Evolutionary conservation across 1,140 invertebrate species (phyloP), one percentile per base, ranked within the genome.

Genomic region (Chrysomallon squamiferum): DNA sequence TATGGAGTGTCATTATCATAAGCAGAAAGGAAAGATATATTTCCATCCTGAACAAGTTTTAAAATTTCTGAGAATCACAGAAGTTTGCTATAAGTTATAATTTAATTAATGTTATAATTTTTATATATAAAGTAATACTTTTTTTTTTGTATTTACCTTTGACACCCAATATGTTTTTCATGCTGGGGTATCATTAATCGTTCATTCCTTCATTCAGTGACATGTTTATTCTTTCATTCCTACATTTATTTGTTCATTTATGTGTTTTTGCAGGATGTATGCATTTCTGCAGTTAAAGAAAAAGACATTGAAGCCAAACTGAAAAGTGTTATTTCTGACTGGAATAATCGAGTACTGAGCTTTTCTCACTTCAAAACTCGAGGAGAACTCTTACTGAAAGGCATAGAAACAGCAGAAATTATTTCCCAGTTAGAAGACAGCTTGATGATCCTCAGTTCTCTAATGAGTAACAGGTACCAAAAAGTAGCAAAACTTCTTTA

Each of bases 271-370:
- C 35, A 82, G 89, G 95, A 98, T 82, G 95, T 97, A 76, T 97
- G 95, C 83, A 97, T 97, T 81, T 96, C 94, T 38, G 95, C 95
- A 0, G 93, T 97, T 90, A 98, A 98, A 87, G 95, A 98, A 81
- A 94, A 96, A 75, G 96, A 98, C 79, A 98, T 97, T 69, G 96
- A 98, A 87, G 95, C 94, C 0, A 98, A 98, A 84, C 83, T 98
- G 18, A 88, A 93, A 57, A 92, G 94, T 85, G 95, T 98, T 0
- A 95, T 95, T 1, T 94, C 93, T 80, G 95, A 97, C 81, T 98
- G 96, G 95, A 93, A 93, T 0, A 90, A 92, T 0, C 92, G 96
- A 76, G 93, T 95, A 78, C 86, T 98, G 27, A 95, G 93, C 0
- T 98, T 98, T 82, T 91, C 95, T 88, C 92, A 92, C 0, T 98